Percentiles rank a stretch among this genome's conserved stretches.
Conservation (phyloP, 2,888 invertebrate genomes). For the Sinelater perroti region DNA sequence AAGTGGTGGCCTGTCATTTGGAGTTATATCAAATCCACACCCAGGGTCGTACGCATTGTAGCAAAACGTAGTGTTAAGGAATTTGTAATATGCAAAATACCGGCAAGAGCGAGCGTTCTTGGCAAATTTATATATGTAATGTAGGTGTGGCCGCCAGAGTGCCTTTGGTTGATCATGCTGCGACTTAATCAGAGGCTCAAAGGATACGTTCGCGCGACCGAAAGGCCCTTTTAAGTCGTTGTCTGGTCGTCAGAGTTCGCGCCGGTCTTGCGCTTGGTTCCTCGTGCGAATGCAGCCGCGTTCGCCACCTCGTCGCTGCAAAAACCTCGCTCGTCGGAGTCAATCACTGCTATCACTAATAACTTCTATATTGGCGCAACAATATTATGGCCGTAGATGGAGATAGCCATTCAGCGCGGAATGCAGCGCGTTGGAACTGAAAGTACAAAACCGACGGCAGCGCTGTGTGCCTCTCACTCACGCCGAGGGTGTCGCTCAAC, state of each 20-base stretch:
- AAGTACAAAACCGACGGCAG: constrained; percentile 21
- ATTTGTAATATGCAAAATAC: constrained; percentile 28
- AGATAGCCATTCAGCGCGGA: constrained; percentile 21
- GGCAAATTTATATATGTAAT: constrained; percentile 22
- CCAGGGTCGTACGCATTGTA: constrained; percentile 26
- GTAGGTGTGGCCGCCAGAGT: constrained; percentile 17
- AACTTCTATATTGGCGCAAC: constrained; percentile 1
- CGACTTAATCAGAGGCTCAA: constrained; percentile 21
- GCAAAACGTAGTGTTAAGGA: constrained; percentile 29
- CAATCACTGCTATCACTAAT: not conserved
- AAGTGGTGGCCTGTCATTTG: constrained; percentile 18
- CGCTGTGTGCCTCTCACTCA: constrained; percentile 31
- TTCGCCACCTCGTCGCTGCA: too few relatives aligned
- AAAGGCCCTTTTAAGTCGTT: constrained; percentile 6
- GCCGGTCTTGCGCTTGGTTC: too few relatives aligned
- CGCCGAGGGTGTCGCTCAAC: constrained; percentile 36
- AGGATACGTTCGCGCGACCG: constrained; percentile 18
- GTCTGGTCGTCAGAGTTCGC: too few relatives aligned
- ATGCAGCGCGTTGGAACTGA: constrained; percentile 21
- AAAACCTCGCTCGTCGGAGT: too few relatives aligned
- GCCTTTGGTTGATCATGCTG: constrained; percentile 19
- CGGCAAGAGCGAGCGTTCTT: constrained; percentile 22
- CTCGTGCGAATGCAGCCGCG: too few relatives aligned
- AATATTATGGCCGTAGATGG: constrained; percentile 21
- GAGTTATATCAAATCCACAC: constrained; percentile 22